phyloP scores from a whole-genome alignment of 1,140 invertebrate genomes.

The Drosophila baimaii region DNA sequence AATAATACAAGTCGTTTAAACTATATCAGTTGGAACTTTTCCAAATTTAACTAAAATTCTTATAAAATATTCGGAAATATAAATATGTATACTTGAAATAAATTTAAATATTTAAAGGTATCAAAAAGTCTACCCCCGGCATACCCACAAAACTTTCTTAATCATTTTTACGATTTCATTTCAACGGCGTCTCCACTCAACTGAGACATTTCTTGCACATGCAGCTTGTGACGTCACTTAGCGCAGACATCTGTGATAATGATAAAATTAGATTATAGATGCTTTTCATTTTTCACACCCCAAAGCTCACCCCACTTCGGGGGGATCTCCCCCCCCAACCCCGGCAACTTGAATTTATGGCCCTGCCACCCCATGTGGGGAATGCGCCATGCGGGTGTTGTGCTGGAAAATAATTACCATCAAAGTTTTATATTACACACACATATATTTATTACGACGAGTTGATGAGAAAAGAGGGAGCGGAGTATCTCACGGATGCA shows the following conservation, averaged over 20 bases:
- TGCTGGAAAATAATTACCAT: constrained; percentile 77
- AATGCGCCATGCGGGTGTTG: constrained; percentile 70
- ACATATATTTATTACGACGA: constrained; percentile 44
- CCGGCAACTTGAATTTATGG: constrained; percentile 68
- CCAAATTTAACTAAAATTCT: too few species aligned
- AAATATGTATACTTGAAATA: too few species aligned
- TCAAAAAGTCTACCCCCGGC: background rate
- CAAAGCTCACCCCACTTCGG: constrained; percentile 5
- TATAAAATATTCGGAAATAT: too few species aligned
- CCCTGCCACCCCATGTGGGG: constrained; percentile 62
- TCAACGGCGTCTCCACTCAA: constrained; percentile 24
- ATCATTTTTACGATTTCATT: constrained; percentile 48
- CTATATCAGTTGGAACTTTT: too few species aligned
- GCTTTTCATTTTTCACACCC: constrained; percentile 81
- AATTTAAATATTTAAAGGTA: background rate
- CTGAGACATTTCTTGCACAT: constrained; percentile 43
- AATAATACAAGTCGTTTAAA: too few species aligned
- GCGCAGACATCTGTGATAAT: constrained; percentile 80
- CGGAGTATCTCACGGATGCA: constrained; percentile 42
- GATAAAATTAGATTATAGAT: constrained; percentile 83
- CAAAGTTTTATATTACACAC: constrained; percentile 76
- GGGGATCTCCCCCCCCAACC: background rate
- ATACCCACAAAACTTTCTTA: constrained; percentile 2
- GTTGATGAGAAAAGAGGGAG: background rate
- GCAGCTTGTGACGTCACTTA: constrained; percentile 75